phyloP scores from a whole-genome alignment of 2,113 vertebrate genomes.

The zebrafish (Danio rerio) region GRCz12tu NC_133184.1:20397001-20397500 shows the following conservation, averaged over 20 bases:
- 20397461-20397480: too few species aligned
- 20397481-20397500: too few species aligned
- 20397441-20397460: too few species aligned
- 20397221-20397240: conserved; percentile 47
- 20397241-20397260: conserved; percentile 36
- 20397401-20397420: too few species aligned
- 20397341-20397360: background rate
- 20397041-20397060: conserved; percentile 42
- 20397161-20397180: conserved; percentile 14
- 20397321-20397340: background rate
- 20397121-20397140: conserved; percentile 53
- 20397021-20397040: conserved; percentile 19
- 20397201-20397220: conserved; percentile 41
- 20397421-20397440: too few species aligned
- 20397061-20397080: conserved; percentile 55
- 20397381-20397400: too few species aligned
- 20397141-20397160: conserved; percentile 38
- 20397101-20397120: conserved; percentile 52
- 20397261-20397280: conserved; percentile 59
- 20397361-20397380: background rate
- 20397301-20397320: conserved; percentile 50
- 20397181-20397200: conserved; percentile 49
- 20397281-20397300: conserved; percentile 46
- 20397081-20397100: conserved; percentile 44
- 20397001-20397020: conserved; percentile 34